Conservation (phyloP, 2,113 vertebrate species). For the Camelus bactrianus region DNA sequence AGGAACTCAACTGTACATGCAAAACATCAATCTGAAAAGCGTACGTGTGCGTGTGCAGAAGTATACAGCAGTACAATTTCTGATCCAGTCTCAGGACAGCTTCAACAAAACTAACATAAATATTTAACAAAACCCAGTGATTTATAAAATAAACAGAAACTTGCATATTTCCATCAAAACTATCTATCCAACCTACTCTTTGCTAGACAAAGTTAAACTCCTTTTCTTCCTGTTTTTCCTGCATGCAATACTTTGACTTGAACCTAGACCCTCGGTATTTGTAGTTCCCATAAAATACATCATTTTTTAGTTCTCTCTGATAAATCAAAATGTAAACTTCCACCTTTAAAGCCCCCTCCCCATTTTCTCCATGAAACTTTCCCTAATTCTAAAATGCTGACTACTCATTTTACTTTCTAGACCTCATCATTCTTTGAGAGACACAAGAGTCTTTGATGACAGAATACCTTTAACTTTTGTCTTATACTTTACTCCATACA, state of each 20-base stretch:
- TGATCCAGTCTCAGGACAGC: neutral
- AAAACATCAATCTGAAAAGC: neutral
- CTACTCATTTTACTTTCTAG: neutral
- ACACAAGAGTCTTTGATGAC: neutral
- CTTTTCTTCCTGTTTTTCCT: neutral
- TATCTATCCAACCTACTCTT: neutral
- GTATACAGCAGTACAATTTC: neutral
- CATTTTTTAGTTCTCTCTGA: neutral
- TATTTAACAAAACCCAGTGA: conserved; percentile 38
- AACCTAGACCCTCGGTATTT: neutral
- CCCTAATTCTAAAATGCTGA: neutral
- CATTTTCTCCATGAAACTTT: neutral
- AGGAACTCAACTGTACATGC: neutral
- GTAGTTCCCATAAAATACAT: neutral
- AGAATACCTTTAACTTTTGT: neutral
- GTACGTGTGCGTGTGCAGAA: neutral
- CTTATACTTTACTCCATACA: neutral
- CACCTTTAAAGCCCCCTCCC: neutral
- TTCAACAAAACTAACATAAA: conserved; percentile 26
- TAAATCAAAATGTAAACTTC: neutral
- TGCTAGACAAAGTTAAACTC: neutral
- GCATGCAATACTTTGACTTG: neutral
- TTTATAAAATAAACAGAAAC: conserved; percentile 9
- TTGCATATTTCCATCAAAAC: neutral
- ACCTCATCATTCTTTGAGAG: neutral